These are phyloP conservation scores for Melanostoma mellinum DNA, from an alignment of 2,888 invertebrate genomes.

Conservation along the genomic window DNA sequence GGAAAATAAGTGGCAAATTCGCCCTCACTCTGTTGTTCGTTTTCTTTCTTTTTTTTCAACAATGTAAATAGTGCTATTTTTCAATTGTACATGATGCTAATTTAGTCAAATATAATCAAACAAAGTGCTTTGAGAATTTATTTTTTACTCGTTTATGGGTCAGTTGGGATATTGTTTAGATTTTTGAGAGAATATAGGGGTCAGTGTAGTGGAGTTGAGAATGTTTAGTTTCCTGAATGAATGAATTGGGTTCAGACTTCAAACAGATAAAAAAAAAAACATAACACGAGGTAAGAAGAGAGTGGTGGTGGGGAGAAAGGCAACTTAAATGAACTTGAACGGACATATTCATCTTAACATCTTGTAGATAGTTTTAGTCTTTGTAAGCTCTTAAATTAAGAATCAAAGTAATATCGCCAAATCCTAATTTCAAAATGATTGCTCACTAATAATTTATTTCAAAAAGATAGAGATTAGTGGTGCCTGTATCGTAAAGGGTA, in stretches of 20 bases:
- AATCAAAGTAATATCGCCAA: too few relatives aligned
- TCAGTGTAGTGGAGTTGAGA: constrained; percentile 7
- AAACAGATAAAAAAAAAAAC: neutral
- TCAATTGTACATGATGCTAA: constrained; percentile 66
- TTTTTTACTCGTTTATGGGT: constrained; percentile 37
- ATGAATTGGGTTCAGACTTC: too few relatives aligned
- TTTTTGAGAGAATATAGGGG: constrained; percentile 36
- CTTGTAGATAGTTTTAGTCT: too few relatives aligned
- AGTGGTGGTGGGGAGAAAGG: too few relatives aligned
- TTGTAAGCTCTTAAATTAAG: too few relatives aligned
- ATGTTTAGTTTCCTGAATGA: too few relatives aligned
- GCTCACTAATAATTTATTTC: too few relatives aligned
- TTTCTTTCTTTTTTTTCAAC: neutral
- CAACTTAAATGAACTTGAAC: too few relatives aligned
- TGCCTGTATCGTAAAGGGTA: too few relatives aligned
- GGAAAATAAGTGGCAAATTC: constrained; percentile 22
- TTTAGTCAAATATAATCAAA: constrained; percentile 40
- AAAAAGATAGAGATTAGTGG: too few relatives aligned
- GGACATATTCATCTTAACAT: too few relatives aligned
- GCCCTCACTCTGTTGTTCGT: neutral
- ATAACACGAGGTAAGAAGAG: neutral
- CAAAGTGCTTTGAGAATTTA: constrained; percentile 46
- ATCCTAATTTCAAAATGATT: too few relatives aligned
- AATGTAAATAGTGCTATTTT: constrained; percentile 31
- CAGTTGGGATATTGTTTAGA: constrained; percentile 6